Percentiles rank a stretch among this genome's conserved stretches.
Conservation (phyloP, 2,888 invertebrate species). For the Stenodera caucasica region DNA sequence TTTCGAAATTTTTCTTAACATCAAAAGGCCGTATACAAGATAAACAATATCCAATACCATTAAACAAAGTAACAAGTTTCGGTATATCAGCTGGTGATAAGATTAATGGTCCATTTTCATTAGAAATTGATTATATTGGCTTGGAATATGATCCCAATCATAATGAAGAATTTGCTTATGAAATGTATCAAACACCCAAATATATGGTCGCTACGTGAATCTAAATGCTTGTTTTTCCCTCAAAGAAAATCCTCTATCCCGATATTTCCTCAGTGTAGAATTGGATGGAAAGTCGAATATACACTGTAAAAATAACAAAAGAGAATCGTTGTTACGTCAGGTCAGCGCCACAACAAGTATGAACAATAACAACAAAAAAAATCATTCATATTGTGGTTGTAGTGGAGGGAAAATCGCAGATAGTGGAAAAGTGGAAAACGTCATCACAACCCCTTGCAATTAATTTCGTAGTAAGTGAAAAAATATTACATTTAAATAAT, state of each 20-base stretch:
- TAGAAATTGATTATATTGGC: conserved; percentile 94
- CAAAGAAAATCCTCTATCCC: neutral
- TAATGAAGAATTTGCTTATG: conserved; percentile 88
- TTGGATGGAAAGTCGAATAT: neutral
- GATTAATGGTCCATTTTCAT: conserved; percentile 78
- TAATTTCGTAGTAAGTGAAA: neutral
- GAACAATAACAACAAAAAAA: too few species aligned
- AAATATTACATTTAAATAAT: neutral
- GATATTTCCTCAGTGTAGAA: neutral
- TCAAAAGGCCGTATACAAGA: conserved; percentile 88
- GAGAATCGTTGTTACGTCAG: neutral
- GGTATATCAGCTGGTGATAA: conserved; percentile 83
- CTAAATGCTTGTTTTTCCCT: neutral
- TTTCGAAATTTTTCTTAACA: conserved; percentile 85
- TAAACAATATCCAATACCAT: conserved; percentile 66
- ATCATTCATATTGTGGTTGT: too few species aligned
- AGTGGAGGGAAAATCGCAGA: too few species aligned
- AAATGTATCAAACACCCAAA: conserved; percentile 77
- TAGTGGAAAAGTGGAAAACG: too few species aligned
- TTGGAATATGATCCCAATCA: conserved; percentile 79
- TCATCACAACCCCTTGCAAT: too few species aligned
- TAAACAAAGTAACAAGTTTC: conserved; percentile 69
- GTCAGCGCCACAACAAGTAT: neutral
- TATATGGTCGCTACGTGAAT: conserved; percentile 66
- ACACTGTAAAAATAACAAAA: neutral